These are phyloP conservation scores for Sinocyclocheilus grahami DNA, from an alignment of 2,113 vertebrate species.

Conservation along the genomic window DNA sequence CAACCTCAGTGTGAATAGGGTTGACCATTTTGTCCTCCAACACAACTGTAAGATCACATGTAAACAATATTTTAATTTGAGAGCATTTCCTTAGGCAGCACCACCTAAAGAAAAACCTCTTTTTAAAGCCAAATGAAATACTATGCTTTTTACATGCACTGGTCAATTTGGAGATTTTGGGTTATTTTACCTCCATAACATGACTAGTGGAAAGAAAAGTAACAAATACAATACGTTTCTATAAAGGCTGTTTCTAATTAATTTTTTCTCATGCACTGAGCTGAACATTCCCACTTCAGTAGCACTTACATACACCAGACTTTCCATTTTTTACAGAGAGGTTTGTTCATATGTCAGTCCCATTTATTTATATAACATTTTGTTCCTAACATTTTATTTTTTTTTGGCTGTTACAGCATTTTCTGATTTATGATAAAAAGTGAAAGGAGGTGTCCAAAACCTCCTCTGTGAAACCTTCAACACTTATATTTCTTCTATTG, in stretches of 20 bases:
- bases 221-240: background rate
- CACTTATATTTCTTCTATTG: no score
- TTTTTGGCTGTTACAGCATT: background rate
- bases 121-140: background rate
- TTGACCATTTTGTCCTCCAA: background rate
- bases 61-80: background rate
- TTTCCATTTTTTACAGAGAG: no score
- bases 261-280: background rate
- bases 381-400: no score
- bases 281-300: background rate
- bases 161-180: background rate
- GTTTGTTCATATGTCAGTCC: no score
- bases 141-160: background rate
- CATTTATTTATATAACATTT: no score
- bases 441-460: background rate
- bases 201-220: background rate
- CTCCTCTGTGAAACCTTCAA: background rate
- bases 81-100: background rate
- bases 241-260: background rate
- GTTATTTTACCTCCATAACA: background rate
- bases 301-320: background rate
- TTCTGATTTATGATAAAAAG: background rate
- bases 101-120: background rate
- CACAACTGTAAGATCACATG: background rate
- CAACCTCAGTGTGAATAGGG: constrained; percentile 52